Evolutionary conservation across 1,140 invertebrate species (phyloP), one percentile per base, ranked within the genome.

Genomic region (Rhyacophila brunnea): DNA sequence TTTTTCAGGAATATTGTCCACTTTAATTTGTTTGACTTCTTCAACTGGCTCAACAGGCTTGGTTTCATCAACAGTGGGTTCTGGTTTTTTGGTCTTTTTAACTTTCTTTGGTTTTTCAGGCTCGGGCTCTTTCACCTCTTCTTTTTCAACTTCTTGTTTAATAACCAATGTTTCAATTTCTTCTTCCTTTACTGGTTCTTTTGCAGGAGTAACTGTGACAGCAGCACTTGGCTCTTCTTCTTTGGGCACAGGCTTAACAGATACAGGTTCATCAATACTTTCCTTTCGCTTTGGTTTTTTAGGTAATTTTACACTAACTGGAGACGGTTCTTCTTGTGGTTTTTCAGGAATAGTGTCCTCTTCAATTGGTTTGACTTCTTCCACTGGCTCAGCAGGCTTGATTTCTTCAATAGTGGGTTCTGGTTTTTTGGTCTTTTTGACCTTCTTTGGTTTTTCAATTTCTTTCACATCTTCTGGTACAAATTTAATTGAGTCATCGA

Each of bases 181-280:
- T 6, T 66, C 62, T 53, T 59, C 57, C 14, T 28, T 35, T 18
- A 9, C 18, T 19, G 40, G 6, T 44, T 58, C 47, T 43, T 32
- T 15, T 5, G 11, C 7, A 18, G 13, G n/a, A 17, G n/a, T 19
- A 19, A 19, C 23, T 49, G 4, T 28, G 6, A 28, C 7, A 49
- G 7, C 23, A 28, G 28, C 18, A 49, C 3, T 15, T 13, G 2
- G 2, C 10, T 49, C 47, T 49, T 49, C 50, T 58, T 74, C 0
- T 73, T 70, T 71, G 56, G 69, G 69, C 11, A 72, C 68, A 0
- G 70, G 68, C 2, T 75, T 55, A 65, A 71, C 70, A 48, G 72
- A 71, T 50, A 74, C 72, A 10, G 75, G 65, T 60, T 82, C 77
- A 46, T 78, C 75, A 13, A 67, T 70, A 48, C 71, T 70, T 40